Percentiles rank a stretch among this genome's conserved stretches.
These are phyloP conservation scores for Ranitomeya variabilis DNA, from an alignment of 2,113 vertebrate genomes.

Conservation along the genomic window DNA sequence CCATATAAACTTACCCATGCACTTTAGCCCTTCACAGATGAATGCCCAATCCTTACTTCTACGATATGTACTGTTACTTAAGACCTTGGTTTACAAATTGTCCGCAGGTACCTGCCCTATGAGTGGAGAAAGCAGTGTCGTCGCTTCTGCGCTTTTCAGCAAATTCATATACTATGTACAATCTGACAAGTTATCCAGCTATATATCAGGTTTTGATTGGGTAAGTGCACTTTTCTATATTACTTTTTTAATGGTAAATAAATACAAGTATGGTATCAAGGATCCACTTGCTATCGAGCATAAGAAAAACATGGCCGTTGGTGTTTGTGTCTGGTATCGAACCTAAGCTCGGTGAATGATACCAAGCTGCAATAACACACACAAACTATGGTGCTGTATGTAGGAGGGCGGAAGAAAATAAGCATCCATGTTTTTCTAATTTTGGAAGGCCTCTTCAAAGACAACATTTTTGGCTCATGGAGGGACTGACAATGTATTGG, in stretches of 20 bases:
- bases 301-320: too few species aligned
- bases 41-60: not conserved
- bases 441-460: too few species aligned
- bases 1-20: not conserved
- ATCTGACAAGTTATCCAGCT: slow-evolving; percentile 43
- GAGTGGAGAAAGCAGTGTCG: not conserved
- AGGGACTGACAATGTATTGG: too few species aligned
- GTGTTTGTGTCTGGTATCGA: too few species aligned
- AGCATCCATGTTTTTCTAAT: too few species aligned
- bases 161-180: not conserved
- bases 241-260: not conserved
- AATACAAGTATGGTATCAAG: not conserved
- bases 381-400: too few species aligned
- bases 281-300: too few species aligned
- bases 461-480: too few species aligned
- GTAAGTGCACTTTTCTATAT: slow-evolving; percentile 48
- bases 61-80: not conserved
- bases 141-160: not conserved
- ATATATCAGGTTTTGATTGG: slow-evolving; percentile 39
- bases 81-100: not conserved
- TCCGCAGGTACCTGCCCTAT: not conserved
- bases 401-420: too few species aligned
- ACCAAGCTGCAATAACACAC: too few species aligned
- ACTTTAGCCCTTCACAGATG: not conserved
- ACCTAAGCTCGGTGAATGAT: too few species aligned